Evolutionary conservation across 2,797 vertebrate species (phyloP), one percentile per base, ranked within the genome.

Genomic region (Tamandua tetradactyla): DNA sequence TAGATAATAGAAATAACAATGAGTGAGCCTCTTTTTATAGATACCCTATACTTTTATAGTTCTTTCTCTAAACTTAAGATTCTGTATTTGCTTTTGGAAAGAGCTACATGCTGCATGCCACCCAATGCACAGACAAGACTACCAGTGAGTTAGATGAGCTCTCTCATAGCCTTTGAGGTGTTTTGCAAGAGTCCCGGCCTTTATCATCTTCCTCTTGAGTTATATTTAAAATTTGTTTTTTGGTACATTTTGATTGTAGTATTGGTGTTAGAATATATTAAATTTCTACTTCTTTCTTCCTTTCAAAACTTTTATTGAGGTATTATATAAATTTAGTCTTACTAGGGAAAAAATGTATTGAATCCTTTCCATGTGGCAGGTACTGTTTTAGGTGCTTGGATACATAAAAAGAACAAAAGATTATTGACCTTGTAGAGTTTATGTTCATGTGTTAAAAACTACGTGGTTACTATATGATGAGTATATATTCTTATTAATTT

Each of bases 241-340:
- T 95, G 85, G n/a, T 97, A 91, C 89, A 95, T 80, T 91, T 95
- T 44, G 44, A 12, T 55, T 97, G 95, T 86, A 5, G 44, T 92
- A 94, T 95, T 94, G 82, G 90, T 97, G 96, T 96, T 96, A 97
- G 96, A 93, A 97, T 97, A 93, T 97, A 96, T 97, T 96, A 96
- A 95, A 97, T 98, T 96, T 98, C 95, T 97, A 71, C n/a, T 94
- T 97, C 97, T 98, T n/a, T n/a, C n/a, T n/a, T n/a, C n/a, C n/a
- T n/a, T n/a, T 47, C 5, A 47, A 47, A 47, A 47, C 44, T 47
- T 47, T 47, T 47, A 47, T 11, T 47, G 47, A 11, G 44, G 44
- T 47, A 47, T 47, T 47, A 11, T 7, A 47, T 47, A 47, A 47
- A 47, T 47, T 47, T 47, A 35, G 44, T 47, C 44, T 47, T 47